These are phyloP conservation scores for Napeogenes inachia DNA, from an alignment of 2,888 invertebrate genomes.

Conservation along the genomic window DNA sequence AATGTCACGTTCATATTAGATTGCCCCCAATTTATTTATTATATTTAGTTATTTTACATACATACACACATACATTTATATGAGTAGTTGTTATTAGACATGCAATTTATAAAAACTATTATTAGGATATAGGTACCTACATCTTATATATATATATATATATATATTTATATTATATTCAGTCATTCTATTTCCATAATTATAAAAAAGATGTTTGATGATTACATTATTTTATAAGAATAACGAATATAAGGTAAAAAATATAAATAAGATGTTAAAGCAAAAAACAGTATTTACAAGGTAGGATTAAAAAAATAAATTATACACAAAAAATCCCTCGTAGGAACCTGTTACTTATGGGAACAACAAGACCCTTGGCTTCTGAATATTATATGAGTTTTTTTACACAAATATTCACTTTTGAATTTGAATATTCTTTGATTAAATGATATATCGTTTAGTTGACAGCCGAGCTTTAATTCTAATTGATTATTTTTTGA, in stretches of 20 bases:
- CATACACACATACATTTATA: not conserved
- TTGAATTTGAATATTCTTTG: constrained; percentile 28
- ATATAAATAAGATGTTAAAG: not conserved
- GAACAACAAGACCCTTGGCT: constrained; percentile 30
- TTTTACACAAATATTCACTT: constrained; percentile 24
- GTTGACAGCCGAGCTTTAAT: constrained; percentile 18
- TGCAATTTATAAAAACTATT: no score
- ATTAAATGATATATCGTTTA: constrained; percentile 30
- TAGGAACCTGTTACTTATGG: constrained; percentile 31
- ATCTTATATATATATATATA: no score
- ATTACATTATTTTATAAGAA: no score
- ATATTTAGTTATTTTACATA: not conserved
- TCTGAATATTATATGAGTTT: constrained; percentile 35
- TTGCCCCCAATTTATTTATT: no score
- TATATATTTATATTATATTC: no score
- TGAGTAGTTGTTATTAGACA: not conserved
- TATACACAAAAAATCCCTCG: constrained; percentile 20
- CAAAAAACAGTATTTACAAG: not conserved
- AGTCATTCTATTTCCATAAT: no score
- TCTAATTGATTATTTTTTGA: constrained; percentile 20
- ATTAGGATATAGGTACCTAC: no score
- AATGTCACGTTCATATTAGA: no score
- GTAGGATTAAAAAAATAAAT: not conserved
- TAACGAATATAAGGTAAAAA: not conserved
- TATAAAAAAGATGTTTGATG: no score